These are phyloP conservation scores for Hoplostethus atlanticus DNA, from an alignment of 2,797 vertebrate genomes.

Conservation along the genomic window DNA sequence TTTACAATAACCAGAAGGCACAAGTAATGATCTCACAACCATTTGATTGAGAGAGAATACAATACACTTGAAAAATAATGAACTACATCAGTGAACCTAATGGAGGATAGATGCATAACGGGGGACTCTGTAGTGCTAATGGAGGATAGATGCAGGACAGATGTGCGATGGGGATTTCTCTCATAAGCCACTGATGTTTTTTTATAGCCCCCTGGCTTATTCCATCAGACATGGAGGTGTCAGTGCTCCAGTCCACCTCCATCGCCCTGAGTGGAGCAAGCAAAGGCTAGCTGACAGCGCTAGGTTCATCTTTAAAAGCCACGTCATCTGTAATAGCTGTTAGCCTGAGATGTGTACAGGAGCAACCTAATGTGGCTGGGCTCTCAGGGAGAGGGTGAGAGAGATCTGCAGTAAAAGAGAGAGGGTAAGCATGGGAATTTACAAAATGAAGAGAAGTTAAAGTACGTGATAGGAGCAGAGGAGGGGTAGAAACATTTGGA, in stretches of 20 bases:
- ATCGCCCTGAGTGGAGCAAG: slow-evolving; percentile 31
- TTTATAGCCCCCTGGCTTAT: slow-evolving; percentile 42
- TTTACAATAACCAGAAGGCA: slow-evolving; percentile 2
- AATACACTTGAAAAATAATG: slow-evolving; percentile 3
- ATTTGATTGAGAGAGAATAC: neutral
- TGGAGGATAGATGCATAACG: slow-evolving; percentile 8
- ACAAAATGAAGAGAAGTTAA: slow-evolving; percentile 23
- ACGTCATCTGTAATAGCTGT: slow-evolving; percentile 57
- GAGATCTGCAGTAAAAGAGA: neutral
- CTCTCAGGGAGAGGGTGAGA: slow-evolving; percentile 5
- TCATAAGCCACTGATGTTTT: slow-evolving; percentile 30
- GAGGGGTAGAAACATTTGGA: neutral
- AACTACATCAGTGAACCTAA: slow-evolving; percentile 18
- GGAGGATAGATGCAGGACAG: slow-evolving; percentile 28
- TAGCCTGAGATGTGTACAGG: slow-evolving; percentile 43
- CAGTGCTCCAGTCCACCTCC: slow-evolving; percentile 34
- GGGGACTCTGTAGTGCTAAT: slow-evolving; percentile 34
- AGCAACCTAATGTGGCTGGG: slow-evolving; percentile 34
- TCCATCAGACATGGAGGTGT: slow-evolving; percentile 61
- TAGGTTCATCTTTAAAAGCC: slow-evolving; percentile 47
- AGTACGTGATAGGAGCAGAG: neutral
- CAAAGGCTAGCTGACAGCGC: slow-evolving; percentile 31
- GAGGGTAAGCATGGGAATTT: neutral
- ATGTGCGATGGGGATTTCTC: slow-evolving; percentile 11
- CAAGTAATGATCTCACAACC: neutral